Evolutionary conservation across 2,113 vertebrate species (phyloP), one percentile per base, ranked within the genome.

Genomic region (Mystacornis crossleyi): DNA sequence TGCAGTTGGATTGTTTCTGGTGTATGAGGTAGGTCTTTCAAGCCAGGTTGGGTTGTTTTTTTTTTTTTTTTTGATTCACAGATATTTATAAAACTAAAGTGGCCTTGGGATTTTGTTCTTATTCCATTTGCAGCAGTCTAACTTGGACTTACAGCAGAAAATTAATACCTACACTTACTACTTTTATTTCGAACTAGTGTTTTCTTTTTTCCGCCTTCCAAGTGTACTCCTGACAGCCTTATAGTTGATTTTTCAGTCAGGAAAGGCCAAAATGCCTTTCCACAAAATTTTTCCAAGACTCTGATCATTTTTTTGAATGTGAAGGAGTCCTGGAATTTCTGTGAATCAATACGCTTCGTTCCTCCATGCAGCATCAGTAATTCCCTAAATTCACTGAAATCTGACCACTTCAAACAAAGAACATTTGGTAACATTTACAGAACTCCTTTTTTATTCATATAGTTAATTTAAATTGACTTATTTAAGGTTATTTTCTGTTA

Each of bases 271-370:
- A 1, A 21, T 38, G 16, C 1, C 20, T 91, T 91, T 87, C 43
- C 43, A 64, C 4, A 58, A 54, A 31, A 2, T 54, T 67, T 64
- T 81, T 84, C 12, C 8, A 24, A 47, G 7, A 58, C 13, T 43
- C 12, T 25, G 7, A 53, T 54, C 0, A 19, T 31, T 58, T 42
- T 58, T 84, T 60, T 71, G 5, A 74, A 81, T 29, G 12, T 40
- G 40, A 74, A 64, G 20, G 2, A 53, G 15, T 57, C 21, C 4
- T 14, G 7, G 45, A 62, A 80, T 53, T 80, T 82, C 18, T 91
- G 36, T 47, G 33, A 81, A 74, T 71, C 6, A 3, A 31, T n/a
- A 53, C 0, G 0, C 8, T 69, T 48, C 36, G 2, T 2, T 61
- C 8, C 9, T 72, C 43, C 15, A 14, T 43, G 24, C 42, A 71